Percentiles rank a stretch among this genome's conserved stretches.
Evolutionary conservation across 2,113 vertebrate species (phyloP).

Genomic region (Phaetusa simplex): DNA sequence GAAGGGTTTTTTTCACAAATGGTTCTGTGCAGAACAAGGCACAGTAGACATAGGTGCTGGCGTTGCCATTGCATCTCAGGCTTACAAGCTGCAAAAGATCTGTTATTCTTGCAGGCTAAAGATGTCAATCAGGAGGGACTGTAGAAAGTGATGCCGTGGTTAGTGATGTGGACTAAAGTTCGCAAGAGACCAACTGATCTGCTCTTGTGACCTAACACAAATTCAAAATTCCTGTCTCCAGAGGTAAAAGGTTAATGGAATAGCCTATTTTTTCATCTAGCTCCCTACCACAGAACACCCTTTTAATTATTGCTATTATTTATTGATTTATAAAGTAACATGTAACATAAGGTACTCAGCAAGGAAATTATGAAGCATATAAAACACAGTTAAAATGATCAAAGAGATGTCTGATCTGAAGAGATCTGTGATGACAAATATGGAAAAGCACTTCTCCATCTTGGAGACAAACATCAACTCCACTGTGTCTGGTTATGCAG

Average conservation of each 20-base stretch:
- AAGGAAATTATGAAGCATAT: slow-evolving; percentile 52
- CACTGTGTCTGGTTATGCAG: not conserved
- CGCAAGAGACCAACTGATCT: slow-evolving; percentile 49
- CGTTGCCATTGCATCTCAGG: not conserved
- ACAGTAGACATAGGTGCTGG: not conserved
- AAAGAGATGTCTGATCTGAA: slow-evolving; percentile 50
- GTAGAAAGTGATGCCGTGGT: not conserved
- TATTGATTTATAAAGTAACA: slow-evolving; percentile 63
- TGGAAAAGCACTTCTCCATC: slow-evolving; percentile 40
- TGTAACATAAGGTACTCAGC: slow-evolving; percentile 48
- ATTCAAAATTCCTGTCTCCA: slow-evolving; percentile 59
- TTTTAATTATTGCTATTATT: slow-evolving; percentile 68
- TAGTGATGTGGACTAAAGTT: slow-evolving; percentile 25
- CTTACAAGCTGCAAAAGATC: slow-evolving; percentile 21
- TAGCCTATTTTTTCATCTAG: slow-evolving; percentile 55
- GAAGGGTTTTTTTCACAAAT: not conserved
- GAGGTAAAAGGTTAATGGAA: slow-evolving; percentile 68
- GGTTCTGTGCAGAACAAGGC: not conserved
- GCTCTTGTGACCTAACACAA: slow-evolving; percentile 40
- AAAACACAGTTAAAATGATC: slow-evolving; percentile 56
- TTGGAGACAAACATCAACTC: slow-evolving; percentile 20
- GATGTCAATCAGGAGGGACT: slow-evolving; percentile 24
- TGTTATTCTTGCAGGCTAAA: slow-evolving; percentile 21
- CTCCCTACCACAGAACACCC: not conserved
- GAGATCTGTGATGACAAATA: slow-evolving; percentile 45